Percentiles rank a stretch among this genome's conserved stretches.
phyloP scores from a whole-genome alignment of 2,113 vertebrate species.

The Oenanthe melanoleuca region DNA sequence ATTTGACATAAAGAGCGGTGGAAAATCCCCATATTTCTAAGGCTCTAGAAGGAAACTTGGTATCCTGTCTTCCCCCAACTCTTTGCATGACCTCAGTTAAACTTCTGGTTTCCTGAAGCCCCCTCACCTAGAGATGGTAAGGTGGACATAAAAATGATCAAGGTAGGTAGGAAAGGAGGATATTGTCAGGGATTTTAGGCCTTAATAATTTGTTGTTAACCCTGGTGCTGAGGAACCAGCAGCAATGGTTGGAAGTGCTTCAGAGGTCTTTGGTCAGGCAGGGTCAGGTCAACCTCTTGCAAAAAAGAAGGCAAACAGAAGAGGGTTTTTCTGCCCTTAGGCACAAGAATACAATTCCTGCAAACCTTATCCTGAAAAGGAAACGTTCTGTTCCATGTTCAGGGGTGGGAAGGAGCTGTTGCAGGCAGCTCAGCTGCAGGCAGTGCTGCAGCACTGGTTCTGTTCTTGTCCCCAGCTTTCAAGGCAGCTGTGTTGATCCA shows the following conservation, averaged over 20 bases:
- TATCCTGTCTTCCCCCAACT: neutral
- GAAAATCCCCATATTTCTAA: neutral
- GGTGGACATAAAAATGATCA: neutral
- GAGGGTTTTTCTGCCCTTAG: neutral
- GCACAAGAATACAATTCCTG: neutral
- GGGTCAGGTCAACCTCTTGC: neutral
- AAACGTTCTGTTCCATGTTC: neutral
- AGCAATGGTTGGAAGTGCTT: neutral
- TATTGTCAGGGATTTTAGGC: neutral
- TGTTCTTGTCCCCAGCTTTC: conserved; percentile 78
- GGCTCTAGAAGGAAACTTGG: neutral
- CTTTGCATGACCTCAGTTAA: neutral
- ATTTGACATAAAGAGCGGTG: neutral
- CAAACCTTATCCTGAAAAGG: neutral
- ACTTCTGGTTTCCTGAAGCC: neutral
- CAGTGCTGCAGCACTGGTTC: neutral
- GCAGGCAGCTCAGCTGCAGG: neutral
- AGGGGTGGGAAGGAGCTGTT: neutral
- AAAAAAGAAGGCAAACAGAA: neutral
- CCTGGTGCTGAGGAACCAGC: neutral
- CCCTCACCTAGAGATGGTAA: neutral
- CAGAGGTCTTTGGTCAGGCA: neutral
- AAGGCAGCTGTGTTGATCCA: conserved; percentile 89
- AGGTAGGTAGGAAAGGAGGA: neutral
- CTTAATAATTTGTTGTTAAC: neutral